phyloP scores from a whole-genome alignment of 2,888 invertebrate genomes.

The Fragum whitleyi region DNA sequence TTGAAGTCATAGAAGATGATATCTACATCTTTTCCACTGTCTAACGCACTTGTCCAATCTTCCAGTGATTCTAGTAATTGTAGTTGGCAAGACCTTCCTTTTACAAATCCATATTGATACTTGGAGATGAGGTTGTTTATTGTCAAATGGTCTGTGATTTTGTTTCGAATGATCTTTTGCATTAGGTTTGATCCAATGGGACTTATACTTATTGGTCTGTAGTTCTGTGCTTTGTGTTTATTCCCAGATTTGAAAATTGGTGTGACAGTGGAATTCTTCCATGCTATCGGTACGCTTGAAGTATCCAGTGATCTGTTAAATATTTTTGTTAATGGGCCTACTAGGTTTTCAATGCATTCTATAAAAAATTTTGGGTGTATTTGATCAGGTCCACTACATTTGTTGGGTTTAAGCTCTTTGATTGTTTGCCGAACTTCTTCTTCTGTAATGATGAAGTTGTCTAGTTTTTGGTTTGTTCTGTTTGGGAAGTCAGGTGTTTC shows the following conservation, averaged over 20 bases:
- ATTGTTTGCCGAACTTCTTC: background rate
- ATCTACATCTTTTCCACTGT: no score
- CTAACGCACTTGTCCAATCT: no score
- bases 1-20: no score
- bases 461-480: background rate
- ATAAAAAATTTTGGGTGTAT: background rate
- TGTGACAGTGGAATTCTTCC: background rate
- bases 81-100: no score
- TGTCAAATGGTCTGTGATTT: no score
- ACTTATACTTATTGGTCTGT: background rate
- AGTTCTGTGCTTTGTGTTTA: background rate
- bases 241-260: slow-evolving; percentile 2
- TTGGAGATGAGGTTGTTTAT: no score
- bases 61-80: no score
- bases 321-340: background rate
- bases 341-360: background rate
- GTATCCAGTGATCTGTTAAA: background rate
- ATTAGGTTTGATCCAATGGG: no score
- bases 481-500: background rate
- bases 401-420: background rate
- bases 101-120: no score
- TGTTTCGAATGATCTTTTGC: no score
- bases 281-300: background rate
- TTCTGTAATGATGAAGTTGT: background rate
- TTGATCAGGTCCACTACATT: slow-evolving; percentile 9